phyloP scores from a whole-genome alignment of 2,113 vertebrate species.

The Charina bottae region DNA sequence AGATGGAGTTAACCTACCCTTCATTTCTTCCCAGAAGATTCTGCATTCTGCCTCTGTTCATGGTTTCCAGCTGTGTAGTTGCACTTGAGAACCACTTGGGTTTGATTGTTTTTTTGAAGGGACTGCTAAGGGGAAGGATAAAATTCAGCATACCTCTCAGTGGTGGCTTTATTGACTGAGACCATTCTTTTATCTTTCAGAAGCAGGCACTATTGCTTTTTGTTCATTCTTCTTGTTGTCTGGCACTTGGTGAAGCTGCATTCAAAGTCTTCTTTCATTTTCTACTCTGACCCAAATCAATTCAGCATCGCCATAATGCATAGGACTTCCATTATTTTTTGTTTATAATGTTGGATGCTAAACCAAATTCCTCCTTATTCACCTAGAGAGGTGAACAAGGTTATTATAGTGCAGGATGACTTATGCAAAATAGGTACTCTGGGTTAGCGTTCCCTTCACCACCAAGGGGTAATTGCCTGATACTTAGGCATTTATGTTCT shows the following conservation, averaged over 20 bases:
- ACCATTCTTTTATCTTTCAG: not conserved
- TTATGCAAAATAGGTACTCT: not conserved
- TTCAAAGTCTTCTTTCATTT: not conserved
- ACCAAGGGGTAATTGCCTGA: not conserved
- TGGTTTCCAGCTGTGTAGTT: not conserved
- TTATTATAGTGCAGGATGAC: not conserved
- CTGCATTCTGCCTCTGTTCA: not conserved
- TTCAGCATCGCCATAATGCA: not conserved
- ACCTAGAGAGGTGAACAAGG: too few relatives aligned
- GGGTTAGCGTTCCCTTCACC: not conserved
- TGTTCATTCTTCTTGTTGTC: not conserved
- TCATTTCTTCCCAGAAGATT: not conserved
- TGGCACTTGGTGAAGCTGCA: not conserved
- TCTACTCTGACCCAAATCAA: not conserved
- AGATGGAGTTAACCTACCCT: not conserved
- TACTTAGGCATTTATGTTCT: not conserved
- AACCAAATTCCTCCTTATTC: not conserved
- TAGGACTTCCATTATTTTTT: not conserved
- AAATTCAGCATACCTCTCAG: not conserved
- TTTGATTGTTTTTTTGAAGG: not conserved
- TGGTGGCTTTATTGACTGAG: not conserved
- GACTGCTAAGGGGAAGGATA: not conserved
- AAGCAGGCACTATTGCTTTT: not conserved
- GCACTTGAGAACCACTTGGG: not conserved
- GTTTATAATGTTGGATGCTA: not conserved